Evolutionary conservation across 2,113 vertebrate species (phyloP), one percentile per base, ranked within the genome.

Genomic region (Sinocyclocheilus grahami): DNA sequence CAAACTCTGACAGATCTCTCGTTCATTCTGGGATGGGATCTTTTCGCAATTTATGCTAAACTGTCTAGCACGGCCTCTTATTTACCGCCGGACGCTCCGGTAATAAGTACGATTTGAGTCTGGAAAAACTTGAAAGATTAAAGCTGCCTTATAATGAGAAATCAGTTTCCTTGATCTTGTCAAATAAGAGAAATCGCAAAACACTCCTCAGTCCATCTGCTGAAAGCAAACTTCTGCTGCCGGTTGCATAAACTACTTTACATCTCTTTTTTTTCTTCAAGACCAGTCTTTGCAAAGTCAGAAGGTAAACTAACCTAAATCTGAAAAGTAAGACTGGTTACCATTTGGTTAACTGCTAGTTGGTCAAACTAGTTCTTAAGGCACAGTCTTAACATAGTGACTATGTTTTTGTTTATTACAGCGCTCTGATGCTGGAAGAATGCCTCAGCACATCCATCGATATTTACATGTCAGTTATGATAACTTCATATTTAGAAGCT

Each of bases 1-100:
- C 77, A 60, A 58, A 78, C 53, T 22, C 27, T 78, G 77, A 78
- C 51, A 37, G 77, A 78, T 55, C 53, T 7, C 53, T 58, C 4
- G 2, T n/a, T 53, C 74, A 77, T n/a, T 75, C 37, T 75, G 72
- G 39, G 11, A 75, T 5, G 10, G 48, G 48, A 55, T 78, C 24
- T 78, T 58, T 58, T 75, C 5, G 12, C 42, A 48, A 48, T 75
- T 48, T 75, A 22, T 14, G 5, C 42, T 48, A 51, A 76, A 76
- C n/a, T 27, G 72, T 48, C 72, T 30, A 67, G 63, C 63, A 67
- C 5, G 2, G 24, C 63, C 63, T 76, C 42, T 76, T 76, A 76
- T 51, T 76, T 76, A 51, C 72, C n/a, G 12, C 42, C 3, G n/a
- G 24, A 51, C n/a, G 72, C 72, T 76, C 72, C 2, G 12, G 6